Percentiles rank a stretch among this genome's conserved stretches.
Conservation (phyloP, 2,888 invertebrate species). For the Ectropis crepuscularia region DNA sequence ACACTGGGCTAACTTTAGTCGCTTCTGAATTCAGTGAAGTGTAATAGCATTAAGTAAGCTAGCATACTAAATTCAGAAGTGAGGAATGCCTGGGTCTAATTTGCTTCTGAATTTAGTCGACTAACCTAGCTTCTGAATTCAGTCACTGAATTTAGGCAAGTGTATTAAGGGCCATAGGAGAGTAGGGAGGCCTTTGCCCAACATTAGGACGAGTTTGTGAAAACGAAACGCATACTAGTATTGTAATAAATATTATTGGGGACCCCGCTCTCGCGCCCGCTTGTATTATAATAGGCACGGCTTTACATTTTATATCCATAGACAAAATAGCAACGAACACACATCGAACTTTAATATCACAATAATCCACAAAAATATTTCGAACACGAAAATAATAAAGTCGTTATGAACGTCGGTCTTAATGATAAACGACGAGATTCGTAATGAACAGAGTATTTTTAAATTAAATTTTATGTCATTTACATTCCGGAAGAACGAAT, state of each 20-base stretch:
- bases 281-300: conserved; percentile 2
- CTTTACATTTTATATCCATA: conserved; percentile 27
- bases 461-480: conserved; percentile 15
- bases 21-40: no score
- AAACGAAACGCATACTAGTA: no score
- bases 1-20: no score
- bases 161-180: no score
- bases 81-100: no score
- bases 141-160: no score
- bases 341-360: conserved; percentile 27
- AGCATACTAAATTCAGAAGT: no score
- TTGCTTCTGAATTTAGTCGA: no score
- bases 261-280: conserved; percentile 20
- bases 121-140: no score
- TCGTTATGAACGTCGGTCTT: conserved; percentile 13
- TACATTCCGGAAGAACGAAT: conserved; percentile 12
- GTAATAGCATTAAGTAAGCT: no score
- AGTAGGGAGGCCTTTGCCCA: no score
- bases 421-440: conserved; percentile 15
- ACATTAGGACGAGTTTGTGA: no score
- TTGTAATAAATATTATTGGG: neutral
- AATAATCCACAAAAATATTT: conserved; percentile 22
- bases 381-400: conserved; percentile 27
- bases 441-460: conserved; percentile 11
- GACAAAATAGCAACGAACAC: conserved; percentile 28